Evolutionary conservation across 2,888 invertebrate species (phyloP).

Genomic region (Scelioninae gen. 1): DNA sequence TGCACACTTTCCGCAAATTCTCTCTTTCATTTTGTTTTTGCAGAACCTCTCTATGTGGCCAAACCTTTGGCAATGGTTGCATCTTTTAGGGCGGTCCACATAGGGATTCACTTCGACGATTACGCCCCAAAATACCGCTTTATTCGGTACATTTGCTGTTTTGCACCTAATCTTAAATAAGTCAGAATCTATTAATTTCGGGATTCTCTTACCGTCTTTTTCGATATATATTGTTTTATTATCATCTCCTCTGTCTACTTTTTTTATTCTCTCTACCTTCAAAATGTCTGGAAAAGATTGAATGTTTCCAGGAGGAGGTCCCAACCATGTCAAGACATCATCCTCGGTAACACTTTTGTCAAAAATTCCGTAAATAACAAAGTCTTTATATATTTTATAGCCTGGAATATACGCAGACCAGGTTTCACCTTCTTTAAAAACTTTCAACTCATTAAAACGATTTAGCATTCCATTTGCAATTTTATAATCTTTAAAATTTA

Average conservation of each 20-base stretch:
- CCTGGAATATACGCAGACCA: slow-evolving; percentile 19
- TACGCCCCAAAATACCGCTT: background rate
- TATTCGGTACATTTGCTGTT: background rate
- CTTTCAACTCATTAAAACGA: background rate
- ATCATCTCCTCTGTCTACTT: background rate
- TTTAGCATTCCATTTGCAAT: slow-evolving; percentile 6
- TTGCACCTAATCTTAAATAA: slow-evolving; percentile 12
- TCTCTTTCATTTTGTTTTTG: no score
- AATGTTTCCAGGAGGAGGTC: background rate
- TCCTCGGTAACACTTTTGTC: slow-evolving; percentile 5
- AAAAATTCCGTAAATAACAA: slow-evolving; percentile 7
- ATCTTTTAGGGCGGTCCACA: background rate
- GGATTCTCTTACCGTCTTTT: slow-evolving; percentile 3
- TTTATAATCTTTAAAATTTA: slow-evolving; percentile 3
- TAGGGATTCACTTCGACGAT: slow-evolving; percentile 12
- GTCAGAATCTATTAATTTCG: background rate
- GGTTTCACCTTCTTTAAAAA: slow-evolving; percentile 1
- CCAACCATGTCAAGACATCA: background rate
- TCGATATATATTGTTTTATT: background rate
- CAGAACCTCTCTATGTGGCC: no score
- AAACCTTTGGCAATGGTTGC: background rate
- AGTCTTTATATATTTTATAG: slow-evolving; percentile 14
- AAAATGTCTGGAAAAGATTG: slow-evolving; percentile 14
- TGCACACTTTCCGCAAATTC: no score
- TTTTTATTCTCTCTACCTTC: slow-evolving; percentile 19